A percentile compares a stretch with the other conserved stretches of the same genome.
Conservation (phyloP, 1,140 invertebrate species). For the Lepidotrigona ventralis region DNA sequence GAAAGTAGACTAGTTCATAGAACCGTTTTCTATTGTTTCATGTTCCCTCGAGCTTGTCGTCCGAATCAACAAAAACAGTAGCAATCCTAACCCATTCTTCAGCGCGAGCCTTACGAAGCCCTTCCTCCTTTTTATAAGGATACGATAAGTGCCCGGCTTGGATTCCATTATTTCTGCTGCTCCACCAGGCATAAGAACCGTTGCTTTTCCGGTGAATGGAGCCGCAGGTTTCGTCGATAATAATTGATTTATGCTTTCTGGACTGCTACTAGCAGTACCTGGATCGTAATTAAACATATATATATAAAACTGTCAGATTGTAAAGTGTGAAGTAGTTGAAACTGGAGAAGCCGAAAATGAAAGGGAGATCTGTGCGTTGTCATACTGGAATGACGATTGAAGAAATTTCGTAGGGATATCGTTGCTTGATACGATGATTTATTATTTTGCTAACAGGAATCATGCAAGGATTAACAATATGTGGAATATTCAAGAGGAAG, state of each 20-base stretch:
- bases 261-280: conserved; percentile 81
- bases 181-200: conserved; percentile 89
- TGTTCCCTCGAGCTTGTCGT: neutral
- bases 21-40: neutral
- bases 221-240: conserved; percentile 70
- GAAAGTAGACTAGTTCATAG: no score
- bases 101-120: conserved; percentile 92
- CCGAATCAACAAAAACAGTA: neutral
- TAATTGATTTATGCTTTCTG: conserved; percentile 80
- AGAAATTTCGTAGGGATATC: no score
- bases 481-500: no score
- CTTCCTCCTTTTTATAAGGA: conserved; percentile 87
- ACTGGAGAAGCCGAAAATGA: accelerated
- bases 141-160: conserved; percentile 85
- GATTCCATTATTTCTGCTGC: conserved; percentile 89
- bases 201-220: conserved; percentile 82
- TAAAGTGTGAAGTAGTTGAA: no score
- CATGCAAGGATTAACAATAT: no score
- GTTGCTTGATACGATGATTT: no score
- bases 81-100: conserved; percentile 85
- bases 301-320: no score
- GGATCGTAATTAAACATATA: neutral
- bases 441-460: no score
- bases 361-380: no score
- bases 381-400: no score